These are phyloP conservation scores for Eublepharis macularius DNA, from an alignment of 2,113 vertebrate species.

Conservation along the genomic window DNA sequence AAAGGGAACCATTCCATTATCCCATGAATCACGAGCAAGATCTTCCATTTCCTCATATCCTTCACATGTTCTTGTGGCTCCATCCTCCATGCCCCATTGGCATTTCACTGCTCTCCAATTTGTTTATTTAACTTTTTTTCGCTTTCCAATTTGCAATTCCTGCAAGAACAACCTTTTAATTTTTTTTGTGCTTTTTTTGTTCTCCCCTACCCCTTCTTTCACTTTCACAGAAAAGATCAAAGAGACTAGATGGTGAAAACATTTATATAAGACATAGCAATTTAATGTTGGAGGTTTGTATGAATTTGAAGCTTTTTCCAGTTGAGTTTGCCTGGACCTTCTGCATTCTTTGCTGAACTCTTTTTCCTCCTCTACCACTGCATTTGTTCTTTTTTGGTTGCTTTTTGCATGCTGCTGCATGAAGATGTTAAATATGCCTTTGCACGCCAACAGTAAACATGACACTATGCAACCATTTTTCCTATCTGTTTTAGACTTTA, in stretches of 20 bases:
- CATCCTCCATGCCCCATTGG: slow-evolving; percentile 60
- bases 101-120: slow-evolving; percentile 65
- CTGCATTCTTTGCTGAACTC: slow-evolving; percentile 65
- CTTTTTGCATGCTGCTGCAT: slow-evolving; percentile 77
- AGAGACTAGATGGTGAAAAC: slow-evolving; percentile 99
- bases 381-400: slow-evolving; percentile 41
- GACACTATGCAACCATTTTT: slow-evolving; percentile 55
- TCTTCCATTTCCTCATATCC: slow-evolving; percentile 32
- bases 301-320: slow-evolving; percentile 81
- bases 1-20: slow-evolving; percentile 60
- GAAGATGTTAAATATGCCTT: slow-evolving; percentile 62
- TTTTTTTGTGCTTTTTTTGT: slow-evolving; percentile 79
- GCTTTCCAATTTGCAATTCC: slow-evolving; percentile 75
- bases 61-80: slow-evolving; percentile 57
- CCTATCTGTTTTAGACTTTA: slow-evolving; percentile 69
- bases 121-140: slow-evolving; percentile 70
- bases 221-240: slow-evolving; percentile 97
- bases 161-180: slow-evolving; percentile 80
- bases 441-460: slow-evolving; percentile 71
- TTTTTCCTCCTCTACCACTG: slow-evolving; percentile 64
- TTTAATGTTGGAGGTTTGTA: slow-evolving; percentile 99
- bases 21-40: slow-evolving; percentile 54
- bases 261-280: slow-evolving; percentile 99
- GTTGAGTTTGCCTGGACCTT: slow-evolving; percentile 73
- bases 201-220: slow-evolving; percentile 77